phyloP scores from a whole-genome alignment of 2,113 vertebrate genomes.

The Calyptommatus sinebrachiatus region DNA sequence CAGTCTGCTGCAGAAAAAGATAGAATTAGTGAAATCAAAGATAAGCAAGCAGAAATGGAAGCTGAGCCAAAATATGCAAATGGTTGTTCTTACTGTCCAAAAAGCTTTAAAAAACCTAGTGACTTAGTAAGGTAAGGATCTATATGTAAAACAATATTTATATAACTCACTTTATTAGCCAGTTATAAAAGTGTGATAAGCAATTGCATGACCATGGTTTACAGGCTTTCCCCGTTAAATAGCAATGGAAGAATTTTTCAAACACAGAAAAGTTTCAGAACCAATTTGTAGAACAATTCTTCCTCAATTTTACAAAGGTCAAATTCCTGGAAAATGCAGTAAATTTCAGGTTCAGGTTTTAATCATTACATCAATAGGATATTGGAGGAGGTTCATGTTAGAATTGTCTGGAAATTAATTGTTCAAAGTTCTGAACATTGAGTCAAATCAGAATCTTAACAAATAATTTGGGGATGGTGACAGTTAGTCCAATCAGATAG shows the following conservation, averaged over 20 bases:
- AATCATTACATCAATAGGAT: too few relatives aligned
- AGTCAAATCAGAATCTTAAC: too few relatives aligned
- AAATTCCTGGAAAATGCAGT: too few relatives aligned
- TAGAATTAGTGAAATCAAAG: constrained; percentile 95
- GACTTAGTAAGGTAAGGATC: constrained; percentile 89
- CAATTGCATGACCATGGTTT: not conserved
- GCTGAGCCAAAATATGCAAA: constrained; percentile 93
- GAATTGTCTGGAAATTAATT: too few relatives aligned
- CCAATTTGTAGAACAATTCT: not conserved
- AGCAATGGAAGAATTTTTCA: not conserved
- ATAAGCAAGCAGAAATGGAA: constrained; percentile 88
- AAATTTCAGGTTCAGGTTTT: too few relatives aligned
- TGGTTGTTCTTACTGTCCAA: constrained; percentile 91
- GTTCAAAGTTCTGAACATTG: too few relatives aligned
- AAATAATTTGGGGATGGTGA: too few relatives aligned
- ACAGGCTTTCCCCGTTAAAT: not conserved
- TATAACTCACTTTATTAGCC: not conserved
- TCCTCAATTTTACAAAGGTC: too few relatives aligned
- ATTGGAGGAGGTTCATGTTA: too few relatives aligned
- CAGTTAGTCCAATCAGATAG: too few relatives aligned
- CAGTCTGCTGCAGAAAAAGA: constrained; percentile 96
- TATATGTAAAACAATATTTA: not conserved
- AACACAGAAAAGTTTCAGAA: not conserved
- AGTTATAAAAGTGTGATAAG: not conserved
- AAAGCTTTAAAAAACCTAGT: constrained; percentile 98